Percentiles rank a stretch among this genome's conserved stretches.
phyloP scores from a whole-genome alignment of 1,140 invertebrate genomes.

The Drosophila bifasciata region DNA sequence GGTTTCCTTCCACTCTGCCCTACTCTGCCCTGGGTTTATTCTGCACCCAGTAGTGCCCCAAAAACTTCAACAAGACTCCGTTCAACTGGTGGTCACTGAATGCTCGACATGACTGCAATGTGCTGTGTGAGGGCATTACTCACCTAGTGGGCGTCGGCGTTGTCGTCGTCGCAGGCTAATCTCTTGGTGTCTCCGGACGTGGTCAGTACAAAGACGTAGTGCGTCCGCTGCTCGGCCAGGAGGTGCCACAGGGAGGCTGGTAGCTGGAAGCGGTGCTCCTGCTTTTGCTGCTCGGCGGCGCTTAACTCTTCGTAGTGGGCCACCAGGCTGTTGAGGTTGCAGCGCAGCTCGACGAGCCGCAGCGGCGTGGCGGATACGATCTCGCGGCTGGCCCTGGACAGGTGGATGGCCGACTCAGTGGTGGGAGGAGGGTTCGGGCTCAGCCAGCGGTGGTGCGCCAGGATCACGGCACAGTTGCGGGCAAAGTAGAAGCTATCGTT shows the following conservation, averaged over 20 bases:
- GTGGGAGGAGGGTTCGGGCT: conserved; percentile 10
- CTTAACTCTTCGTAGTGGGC: conserved; percentile 69
- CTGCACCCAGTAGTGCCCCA: no score
- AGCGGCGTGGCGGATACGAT: conserved; percentile 55
- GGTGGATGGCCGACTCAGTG: conserved; percentile 14
- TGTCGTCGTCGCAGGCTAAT: conserved; percentile 47
- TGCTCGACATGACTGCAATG: no score
- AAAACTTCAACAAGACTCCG: no score
- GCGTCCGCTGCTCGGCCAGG: conserved; percentile 51
- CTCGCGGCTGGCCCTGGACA: conserved; percentile 24
- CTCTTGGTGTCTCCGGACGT: conserved; percentile 64
- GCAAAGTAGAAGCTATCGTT: conserved; percentile 80
- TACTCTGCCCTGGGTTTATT: no score
- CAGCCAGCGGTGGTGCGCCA: conserved; percentile 77
- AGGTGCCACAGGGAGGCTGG: conserved; percentile 55
- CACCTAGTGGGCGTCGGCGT: no score
- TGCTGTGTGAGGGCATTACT: no score
- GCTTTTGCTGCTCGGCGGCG: conserved; percentile 4
- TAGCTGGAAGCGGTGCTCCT: conserved; percentile 37
- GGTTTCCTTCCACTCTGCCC: no score
- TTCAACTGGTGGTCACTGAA: no score
- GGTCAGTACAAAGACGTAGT: conserved; percentile 69
- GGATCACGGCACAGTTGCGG: conserved; percentile 71
- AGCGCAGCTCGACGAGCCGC: conserved; percentile 72
- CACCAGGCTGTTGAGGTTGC: conserved; percentile 68